These are phyloP conservation scores for Agapostemon virescens DNA, from an alignment of 2,888 invertebrate species.

Conservation along the genomic window DNA sequence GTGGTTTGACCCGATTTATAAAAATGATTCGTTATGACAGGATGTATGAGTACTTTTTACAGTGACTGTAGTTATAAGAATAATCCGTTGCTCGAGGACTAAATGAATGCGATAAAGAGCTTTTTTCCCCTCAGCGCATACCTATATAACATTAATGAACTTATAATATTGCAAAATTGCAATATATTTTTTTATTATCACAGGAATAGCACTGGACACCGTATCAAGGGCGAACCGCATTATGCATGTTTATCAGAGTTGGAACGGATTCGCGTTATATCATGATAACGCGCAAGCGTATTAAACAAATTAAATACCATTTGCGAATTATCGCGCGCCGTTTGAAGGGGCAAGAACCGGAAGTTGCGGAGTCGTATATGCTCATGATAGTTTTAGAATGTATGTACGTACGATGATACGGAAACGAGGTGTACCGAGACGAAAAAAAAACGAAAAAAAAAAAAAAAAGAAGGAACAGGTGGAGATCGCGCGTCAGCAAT, in stretches of 20 bases:
- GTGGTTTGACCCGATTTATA: too few relatives aligned
- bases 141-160: slow-evolving; percentile 10
- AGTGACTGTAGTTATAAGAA: too few relatives aligned
- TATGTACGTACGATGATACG: background rate
- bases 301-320: background rate
- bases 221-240: slow-evolving; percentile 49
- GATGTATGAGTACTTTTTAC: too few relatives aligned
- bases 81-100: too few relatives aligned
- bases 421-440: background rate
- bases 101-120: background rate
- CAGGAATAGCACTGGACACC: slow-evolving; percentile 32
- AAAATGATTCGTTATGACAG: too few relatives aligned
- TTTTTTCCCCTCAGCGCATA: background rate
- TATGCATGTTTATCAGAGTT: slow-evolving; percentile 47
- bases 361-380: background rate
- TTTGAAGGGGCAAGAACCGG: background rate
- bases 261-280: slow-evolving; percentile 24
- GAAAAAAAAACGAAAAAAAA: background rate
- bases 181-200: slow-evolving; percentile 40
- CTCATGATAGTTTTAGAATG: background rate
- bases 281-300: background rate
- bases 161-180: slow-evolving; percentile 44
- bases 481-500: slow-evolving; percentile 39
- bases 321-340: background rate
- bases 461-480: slow-evolving; percentile 18